A percentile compares a stretch with the other conserved stretches of the same genome.
Evolutionary conservation across 2,113 vertebrate genomes (phyloP).

Genomic region (Pterocles orientalis): DNA sequence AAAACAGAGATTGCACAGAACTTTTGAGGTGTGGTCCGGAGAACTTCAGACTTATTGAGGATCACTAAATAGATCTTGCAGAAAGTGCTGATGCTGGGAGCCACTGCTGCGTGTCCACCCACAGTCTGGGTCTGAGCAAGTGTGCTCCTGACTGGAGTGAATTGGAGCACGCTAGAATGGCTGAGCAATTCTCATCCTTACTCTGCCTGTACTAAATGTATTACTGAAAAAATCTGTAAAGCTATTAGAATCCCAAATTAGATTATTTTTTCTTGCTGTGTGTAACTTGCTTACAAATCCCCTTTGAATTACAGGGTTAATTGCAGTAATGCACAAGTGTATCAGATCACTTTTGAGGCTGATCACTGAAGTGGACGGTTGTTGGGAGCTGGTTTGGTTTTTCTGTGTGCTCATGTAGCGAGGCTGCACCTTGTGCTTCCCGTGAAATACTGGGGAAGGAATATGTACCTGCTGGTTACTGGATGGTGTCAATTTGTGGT

Average conservation of each 20-base stretch:
- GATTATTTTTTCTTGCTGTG: neutral
- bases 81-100: neutral
- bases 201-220: neutral
- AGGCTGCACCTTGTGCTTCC: neutral
- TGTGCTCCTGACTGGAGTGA: neutral
- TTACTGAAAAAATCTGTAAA: neutral
- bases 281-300: neutral
- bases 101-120: neutral
- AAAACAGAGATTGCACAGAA: neutral
- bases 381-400: neutral
- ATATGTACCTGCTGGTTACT: neutral
- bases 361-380: neutral
- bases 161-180: accelerated
- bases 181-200: neutral
- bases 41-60: neutral
- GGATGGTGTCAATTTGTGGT: neutral
- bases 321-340: neutral
- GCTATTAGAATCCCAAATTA: neutral
- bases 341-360: neutral
- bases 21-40: neutral
- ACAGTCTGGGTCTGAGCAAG: neutral
- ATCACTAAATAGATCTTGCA: neutral
- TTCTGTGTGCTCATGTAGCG: neutral
- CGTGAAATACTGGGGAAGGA: neutral
- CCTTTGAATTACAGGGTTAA: neutral